These are phyloP conservation scores for Dendroctonus ponderosae DNA, from an alignment of 1,140 invertebrate species.

Conservation along the genomic window DNA sequence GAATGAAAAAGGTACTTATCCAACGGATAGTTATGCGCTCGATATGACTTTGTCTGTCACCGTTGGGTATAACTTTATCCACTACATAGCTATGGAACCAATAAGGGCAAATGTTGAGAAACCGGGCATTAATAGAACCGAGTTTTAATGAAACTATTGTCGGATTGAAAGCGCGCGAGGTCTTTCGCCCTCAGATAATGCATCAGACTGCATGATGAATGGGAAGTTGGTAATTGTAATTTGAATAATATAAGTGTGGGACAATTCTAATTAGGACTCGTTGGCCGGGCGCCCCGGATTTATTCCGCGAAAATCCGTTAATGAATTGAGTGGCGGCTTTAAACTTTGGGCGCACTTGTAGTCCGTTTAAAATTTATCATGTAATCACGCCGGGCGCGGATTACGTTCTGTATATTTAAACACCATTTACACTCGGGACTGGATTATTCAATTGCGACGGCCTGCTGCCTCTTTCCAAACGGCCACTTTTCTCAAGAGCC, in stretches of 20 bases:
- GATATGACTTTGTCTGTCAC: too few relatives aligned
- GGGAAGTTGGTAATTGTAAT: conserved; percentile 48
- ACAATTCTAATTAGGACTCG: conserved; percentile 45
- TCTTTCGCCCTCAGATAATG: conserved; percentile 41
- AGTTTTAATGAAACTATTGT: conserved; percentile 49
- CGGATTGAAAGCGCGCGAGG: conserved; percentile 43
- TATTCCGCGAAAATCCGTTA: conserved; percentile 24
- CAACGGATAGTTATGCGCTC: too few relatives aligned
- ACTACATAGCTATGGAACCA: too few relatives aligned
- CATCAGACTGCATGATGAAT: conserved; percentile 46
- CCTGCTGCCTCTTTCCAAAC: too few relatives aligned
- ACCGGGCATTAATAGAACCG: too few relatives aligned
- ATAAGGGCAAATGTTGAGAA: too few relatives aligned
- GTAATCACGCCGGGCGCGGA: background rate
- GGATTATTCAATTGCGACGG: too few relatives aligned
- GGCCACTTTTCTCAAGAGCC: too few relatives aligned
- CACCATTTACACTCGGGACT: too few relatives aligned
- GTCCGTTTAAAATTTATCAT: conserved; percentile 12
- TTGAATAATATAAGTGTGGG: conserved; percentile 46
- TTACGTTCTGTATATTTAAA: too few relatives aligned
- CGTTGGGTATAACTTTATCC: too few relatives aligned
- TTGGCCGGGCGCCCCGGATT: conserved; percentile 11
- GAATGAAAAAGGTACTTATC: too few relatives aligned
- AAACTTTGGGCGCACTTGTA: conserved; percentile 11
- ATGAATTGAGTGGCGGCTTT: conserved; percentile 15